Evolutionary conservation across 2,113 vertebrate species (phyloP).

Genomic region (Labeo catla): DNA sequence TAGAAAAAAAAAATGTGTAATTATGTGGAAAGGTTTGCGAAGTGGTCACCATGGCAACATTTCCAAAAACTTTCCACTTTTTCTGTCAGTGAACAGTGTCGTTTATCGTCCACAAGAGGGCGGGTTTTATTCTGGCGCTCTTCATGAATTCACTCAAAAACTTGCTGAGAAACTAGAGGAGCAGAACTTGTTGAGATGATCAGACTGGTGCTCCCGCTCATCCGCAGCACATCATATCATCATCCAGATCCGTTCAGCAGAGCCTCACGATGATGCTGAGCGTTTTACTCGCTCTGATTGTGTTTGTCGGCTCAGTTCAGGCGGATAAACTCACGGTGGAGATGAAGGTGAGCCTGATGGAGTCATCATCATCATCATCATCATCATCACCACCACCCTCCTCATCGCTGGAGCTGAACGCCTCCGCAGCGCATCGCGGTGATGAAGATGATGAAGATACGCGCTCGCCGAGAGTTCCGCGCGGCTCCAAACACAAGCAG

Average conservation of each 20-base stretch:
- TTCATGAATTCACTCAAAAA: background rate
- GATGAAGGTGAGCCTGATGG: background rate
- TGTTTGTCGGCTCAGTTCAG: background rate
- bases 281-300: background rate
- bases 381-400: no score
- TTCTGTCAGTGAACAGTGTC: background rate
- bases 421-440: background rate
- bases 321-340: background rate
- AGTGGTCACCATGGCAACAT: background rate
- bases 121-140: background rate
- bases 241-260: background rate
- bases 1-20: no score
- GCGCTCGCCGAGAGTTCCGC: conserved; percentile 56
- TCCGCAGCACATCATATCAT: background rate
- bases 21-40: no score
- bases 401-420: background rate
- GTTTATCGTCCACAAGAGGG: background rate
- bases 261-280: background rate
- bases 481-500: conserved; percentile 70
- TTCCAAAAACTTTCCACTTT: background rate
- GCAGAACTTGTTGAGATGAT: background rate
- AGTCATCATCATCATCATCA: background rate
- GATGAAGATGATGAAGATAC: background rate
- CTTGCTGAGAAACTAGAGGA: background rate
- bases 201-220: background rate